phyloP scores from a whole-genome alignment of 2,113 vertebrate genomes.

The Progne subis region DNA sequence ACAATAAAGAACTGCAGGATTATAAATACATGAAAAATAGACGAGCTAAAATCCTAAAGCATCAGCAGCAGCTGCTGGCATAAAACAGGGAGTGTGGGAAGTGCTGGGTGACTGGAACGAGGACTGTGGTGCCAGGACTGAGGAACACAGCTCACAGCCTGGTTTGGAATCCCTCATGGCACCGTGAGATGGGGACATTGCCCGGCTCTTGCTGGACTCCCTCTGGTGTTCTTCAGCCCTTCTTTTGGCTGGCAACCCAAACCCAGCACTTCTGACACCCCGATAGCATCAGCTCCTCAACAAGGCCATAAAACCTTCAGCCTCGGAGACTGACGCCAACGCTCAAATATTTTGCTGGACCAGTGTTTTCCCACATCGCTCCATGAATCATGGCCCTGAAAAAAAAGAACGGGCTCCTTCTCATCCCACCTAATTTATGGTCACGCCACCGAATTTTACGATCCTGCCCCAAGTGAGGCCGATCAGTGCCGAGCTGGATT shows the following conservation, averaged over 20 bases:
- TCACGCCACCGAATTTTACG: background rate
- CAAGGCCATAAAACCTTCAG: background rate
- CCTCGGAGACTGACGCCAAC: background rate
- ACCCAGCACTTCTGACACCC: background rate
- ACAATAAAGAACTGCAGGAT: background rate
- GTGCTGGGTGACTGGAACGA: background rate
- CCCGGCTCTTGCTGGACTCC: background rate
- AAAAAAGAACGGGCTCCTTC: background rate
- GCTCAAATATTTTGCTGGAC: background rate
- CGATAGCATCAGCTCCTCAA: background rate
- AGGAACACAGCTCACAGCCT: background rate
- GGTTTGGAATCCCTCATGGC: background rate
- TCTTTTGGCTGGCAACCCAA: background rate
- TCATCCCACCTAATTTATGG: background rate
- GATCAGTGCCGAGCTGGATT: background rate
- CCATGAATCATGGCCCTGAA: background rate
- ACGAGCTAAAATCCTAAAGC: background rate
- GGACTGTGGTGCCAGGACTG: rapidly evolving
- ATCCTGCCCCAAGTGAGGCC: background rate
- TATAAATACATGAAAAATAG: background rate
- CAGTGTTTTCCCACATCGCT: background rate
- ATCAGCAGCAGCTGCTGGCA: background rate
- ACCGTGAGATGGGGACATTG: rapidly evolving
- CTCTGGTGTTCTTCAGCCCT: background rate
- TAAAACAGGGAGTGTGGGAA: background rate